phyloP scores from a whole-genome alignment of 2,113 vertebrate species.

The Ibidorhyncha struthersii region DNA sequence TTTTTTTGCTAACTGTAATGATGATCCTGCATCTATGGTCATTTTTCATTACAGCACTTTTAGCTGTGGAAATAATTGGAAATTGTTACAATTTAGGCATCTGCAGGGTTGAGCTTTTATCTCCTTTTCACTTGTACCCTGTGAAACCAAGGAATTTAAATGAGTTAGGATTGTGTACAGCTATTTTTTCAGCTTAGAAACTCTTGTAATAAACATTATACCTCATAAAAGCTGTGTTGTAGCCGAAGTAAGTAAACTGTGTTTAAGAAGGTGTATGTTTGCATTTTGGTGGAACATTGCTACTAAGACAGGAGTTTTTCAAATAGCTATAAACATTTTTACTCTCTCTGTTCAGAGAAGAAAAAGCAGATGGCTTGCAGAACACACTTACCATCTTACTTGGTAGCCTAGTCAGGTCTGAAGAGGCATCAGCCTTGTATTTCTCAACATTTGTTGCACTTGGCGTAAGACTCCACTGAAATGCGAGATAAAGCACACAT shows the following conservation, averaged over 20 bases:
- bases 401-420: not conserved
- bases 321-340: not conserved
- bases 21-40: not conserved
- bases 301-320: not conserved
- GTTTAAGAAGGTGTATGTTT: not conserved
- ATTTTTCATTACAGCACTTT: constrained; percentile 1
- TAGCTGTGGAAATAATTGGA: not conserved
- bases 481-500: not conserved
- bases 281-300: not conserved
- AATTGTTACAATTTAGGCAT: not conserved
- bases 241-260: not conserved
- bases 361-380: not conserved
- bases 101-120: not conserved
- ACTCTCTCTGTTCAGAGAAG: not conserved
- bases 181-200: not conserved
- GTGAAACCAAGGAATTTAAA: constrained; percentile 9
- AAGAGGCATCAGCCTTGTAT: not conserved
- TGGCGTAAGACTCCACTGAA: not conserved
- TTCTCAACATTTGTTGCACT: not conserved
- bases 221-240: not conserved
- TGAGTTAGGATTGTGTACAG: not conserved
- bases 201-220: not conserved
- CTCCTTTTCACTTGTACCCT: not conserved
- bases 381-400: not conserved
- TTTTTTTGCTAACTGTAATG: not conserved